phyloP scores from a whole-genome alignment of 1,140 invertebrate genomes.

The Teleogryllus occipitalis region DNA sequence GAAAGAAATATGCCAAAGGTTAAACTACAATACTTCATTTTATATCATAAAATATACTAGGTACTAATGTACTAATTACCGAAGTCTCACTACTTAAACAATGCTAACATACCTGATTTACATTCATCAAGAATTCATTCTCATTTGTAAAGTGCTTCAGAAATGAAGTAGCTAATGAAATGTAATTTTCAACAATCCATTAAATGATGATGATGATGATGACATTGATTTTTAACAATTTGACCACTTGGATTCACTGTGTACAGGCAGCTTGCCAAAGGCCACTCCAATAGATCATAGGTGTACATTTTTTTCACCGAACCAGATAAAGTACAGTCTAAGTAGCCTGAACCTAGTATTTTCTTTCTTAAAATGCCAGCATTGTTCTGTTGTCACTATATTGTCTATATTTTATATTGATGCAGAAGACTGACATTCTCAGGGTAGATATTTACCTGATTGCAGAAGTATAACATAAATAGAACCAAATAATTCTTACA shows the following conservation, averaged over 20 bases:
- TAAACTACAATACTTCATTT: not conserved
- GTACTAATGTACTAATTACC: too few relatives aligned
- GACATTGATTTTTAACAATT: not conserved
- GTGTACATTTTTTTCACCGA: not conserved
- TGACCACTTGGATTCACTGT: not conserved
- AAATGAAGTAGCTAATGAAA: too few relatives aligned
- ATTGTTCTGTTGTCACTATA: conserved; percentile 1
- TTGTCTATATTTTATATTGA: not conserved
- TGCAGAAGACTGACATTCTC: not conserved
- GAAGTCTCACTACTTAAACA: too few relatives aligned
- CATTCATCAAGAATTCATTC: too few relatives aligned
- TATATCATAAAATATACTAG: too few relatives aligned
- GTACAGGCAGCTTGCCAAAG: not conserved
- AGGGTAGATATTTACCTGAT: not conserved
- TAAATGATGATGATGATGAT: not conserved
- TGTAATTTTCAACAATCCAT: too few relatives aligned
- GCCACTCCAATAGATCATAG: not conserved
- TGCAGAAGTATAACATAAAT: not conserved
- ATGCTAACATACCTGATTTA: too few relatives aligned
- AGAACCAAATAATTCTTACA: not conserved
- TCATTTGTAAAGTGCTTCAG: too few relatives aligned
- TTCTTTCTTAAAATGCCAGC: not conserved
- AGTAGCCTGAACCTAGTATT: not conserved
- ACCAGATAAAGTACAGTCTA: not conserved
- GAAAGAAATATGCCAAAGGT: not conserved